Percentiles rank a stretch among this genome's conserved stretches.
Evolutionary conservation across 2,888 invertebrate species (phyloP).

Genomic region (Caenorhabditis angaria): DNA sequence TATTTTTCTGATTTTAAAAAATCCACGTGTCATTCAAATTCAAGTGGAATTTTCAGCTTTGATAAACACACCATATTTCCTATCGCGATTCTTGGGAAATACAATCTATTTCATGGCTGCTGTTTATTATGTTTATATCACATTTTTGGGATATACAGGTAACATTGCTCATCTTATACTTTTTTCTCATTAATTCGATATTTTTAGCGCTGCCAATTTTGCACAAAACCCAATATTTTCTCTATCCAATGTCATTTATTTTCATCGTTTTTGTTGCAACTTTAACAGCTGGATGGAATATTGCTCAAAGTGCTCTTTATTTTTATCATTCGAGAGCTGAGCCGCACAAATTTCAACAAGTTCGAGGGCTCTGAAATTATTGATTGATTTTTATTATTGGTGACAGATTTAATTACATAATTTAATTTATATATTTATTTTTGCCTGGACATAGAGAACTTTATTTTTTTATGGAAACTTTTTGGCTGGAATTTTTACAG

Average conservation of each 20-base stretch:
- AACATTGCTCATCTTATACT: slow-evolving; percentile 67
- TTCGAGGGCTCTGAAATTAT: not conserved
- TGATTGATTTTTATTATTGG: not conserved
- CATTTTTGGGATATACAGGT: slow-evolving; percentile 95
- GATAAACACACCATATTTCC: slow-evolving; percentile 81
- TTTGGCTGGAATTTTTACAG: too few relatives aligned
- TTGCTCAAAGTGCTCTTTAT: slow-evolving; percentile 74
- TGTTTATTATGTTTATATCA: slow-evolving; percentile 93
- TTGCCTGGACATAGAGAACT: too few relatives aligned
- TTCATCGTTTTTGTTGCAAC: slow-evolving; percentile 83
- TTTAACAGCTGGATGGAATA: slow-evolving; percentile 83
- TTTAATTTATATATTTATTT: too few relatives aligned
- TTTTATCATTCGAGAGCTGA: slow-evolving; percentile 68
- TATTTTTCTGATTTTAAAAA: too few relatives aligned
- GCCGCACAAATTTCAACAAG: slow-evolving; percentile 36
- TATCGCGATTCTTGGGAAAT: slow-evolving; percentile 87
- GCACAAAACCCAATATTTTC: slow-evolving; percentile 84
- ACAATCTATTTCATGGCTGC: slow-evolving; percentile 90
- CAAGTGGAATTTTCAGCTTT: slow-evolving; percentile 78
- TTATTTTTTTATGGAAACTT: too few relatives aligned
- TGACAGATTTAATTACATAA: not conserved
- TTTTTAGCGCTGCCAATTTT: slow-evolving; percentile 85
- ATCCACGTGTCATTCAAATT: too few relatives aligned
- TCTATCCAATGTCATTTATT: slow-evolving; percentile 84
- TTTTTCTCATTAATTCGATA: too few relatives aligned